These are phyloP conservation scores for Petrosia ficiformis DNA, from an alignment of 37 sponge, comb jelly and placozoan genomes.

Conservation along the genomic window DNA sequence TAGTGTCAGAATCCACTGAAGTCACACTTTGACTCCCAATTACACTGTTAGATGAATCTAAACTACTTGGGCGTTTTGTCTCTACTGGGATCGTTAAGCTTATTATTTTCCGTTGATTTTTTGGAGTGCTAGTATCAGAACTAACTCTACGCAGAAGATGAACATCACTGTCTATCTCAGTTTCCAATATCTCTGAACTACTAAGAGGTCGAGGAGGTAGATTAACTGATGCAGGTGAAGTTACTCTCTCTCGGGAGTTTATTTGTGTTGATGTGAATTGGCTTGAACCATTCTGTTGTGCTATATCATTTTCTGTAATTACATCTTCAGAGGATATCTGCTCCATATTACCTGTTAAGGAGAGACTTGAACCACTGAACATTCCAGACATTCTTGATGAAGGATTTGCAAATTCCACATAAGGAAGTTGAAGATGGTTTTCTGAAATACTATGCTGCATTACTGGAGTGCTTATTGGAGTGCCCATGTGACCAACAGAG, in stretches of 20 bases:
- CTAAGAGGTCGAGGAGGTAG: background rate
- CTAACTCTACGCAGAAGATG: background rate
- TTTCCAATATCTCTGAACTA: background rate
- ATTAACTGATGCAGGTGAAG: background rate
- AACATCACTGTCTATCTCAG: background rate
- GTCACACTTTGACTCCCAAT: background rate
- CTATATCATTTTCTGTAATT: background rate
- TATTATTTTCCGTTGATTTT: too few relatives aligned
- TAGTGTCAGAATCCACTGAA: background rate
- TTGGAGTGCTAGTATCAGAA: background rate
- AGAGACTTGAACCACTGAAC: background rate
- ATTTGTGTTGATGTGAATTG: too few relatives aligned
- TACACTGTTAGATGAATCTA: background rate
- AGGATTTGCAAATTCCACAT: background rate
- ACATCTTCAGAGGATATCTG: background rate
- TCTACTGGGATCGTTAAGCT: background rate
- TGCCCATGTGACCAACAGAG: conserved; percentile 11
- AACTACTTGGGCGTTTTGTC: background rate
- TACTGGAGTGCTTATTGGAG: conserved; percentile 38
- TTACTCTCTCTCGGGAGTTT: background rate
- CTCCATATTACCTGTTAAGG: background rate
- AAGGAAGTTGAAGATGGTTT: background rate
- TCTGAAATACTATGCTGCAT: background rate
- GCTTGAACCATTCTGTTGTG: too few relatives aligned
- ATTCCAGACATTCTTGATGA: background rate